These are phyloP conservation scores for Diabrotica virgifera DNA, from an alignment of 1,140 invertebrate species.

Conservation along the genomic window DNA sequence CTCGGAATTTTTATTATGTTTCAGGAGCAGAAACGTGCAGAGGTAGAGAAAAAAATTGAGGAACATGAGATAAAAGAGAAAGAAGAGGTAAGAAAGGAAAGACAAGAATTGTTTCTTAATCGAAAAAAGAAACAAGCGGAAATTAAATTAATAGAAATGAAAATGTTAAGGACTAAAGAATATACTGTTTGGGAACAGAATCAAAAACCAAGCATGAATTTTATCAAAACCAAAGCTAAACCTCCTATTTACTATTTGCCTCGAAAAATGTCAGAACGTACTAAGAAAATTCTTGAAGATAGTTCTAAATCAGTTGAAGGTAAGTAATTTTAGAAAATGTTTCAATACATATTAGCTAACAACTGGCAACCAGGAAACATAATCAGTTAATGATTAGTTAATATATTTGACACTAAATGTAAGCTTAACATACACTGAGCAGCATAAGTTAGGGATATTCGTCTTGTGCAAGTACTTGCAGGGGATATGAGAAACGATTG, in stretches of 20 bases:
- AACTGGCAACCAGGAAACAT: not conserved
- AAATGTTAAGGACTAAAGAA: constrained; percentile 83
- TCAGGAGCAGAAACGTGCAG: constrained; percentile 76
- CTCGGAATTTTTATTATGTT: constrained; percentile 19
- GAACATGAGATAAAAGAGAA: constrained; percentile 85
- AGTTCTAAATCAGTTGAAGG: constrained; percentile 55
- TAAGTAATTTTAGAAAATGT: constrained; percentile 41
- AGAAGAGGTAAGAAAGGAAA: constrained; percentile 79
- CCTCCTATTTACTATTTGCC: constrained; percentile 88
- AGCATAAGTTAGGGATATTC: no score
- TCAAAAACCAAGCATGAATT: constrained; percentile 73
- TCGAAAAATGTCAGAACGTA: constrained; percentile 60
- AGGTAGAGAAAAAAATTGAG: constrained; percentile 91
- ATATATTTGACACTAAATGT: not conserved
- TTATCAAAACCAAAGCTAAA: constrained; percentile 83
- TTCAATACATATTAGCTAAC: no score
- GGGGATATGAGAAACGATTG: no score
- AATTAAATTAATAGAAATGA: constrained; percentile 85
- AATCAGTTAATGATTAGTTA: not conserved
- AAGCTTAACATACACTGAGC: no score
- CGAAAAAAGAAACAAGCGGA: constrained; percentile 84
- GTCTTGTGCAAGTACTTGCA: no score
- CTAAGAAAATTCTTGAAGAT: constrained; percentile 51
- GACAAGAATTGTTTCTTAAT: constrained; percentile 80
- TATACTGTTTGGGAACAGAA: constrained; percentile 85